Evolutionary conservation across 2,113 vertebrate genomes (phyloP).

Genomic region (Laticauda laticaudata): DNA sequence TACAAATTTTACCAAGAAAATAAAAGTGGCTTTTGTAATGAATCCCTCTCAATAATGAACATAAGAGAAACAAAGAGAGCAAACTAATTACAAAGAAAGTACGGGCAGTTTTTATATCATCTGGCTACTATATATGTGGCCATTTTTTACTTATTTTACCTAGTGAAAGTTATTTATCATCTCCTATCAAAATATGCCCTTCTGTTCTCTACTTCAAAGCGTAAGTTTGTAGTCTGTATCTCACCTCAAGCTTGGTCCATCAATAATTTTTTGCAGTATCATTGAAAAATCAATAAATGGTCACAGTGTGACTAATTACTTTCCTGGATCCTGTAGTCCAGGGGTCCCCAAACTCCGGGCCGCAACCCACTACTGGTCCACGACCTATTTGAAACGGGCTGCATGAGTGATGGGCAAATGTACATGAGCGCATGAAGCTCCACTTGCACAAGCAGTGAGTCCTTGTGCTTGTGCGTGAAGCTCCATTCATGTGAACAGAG

Average conservation of each 20-base stretch:
- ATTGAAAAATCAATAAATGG: neutral
- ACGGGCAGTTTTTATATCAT: neutral
- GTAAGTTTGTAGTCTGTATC: neutral
- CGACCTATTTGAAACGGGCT: too few relatives aligned
- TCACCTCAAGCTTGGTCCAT: neutral
- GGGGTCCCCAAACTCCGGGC: too few relatives aligned
- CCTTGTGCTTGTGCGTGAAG: too few relatives aligned
- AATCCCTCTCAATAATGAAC: neutral
- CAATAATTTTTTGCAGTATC: neutral
- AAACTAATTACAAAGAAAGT: neutral
- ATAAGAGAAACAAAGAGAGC: neutral
- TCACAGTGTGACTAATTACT: neutral
- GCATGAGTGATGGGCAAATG: too few relatives aligned
- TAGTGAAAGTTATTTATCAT: neutral
- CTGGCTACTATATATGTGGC: neutral
- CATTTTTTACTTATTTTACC: neutral
- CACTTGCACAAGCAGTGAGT: too few relatives aligned
- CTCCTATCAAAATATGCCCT: neutral
- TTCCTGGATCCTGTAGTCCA: neutral
- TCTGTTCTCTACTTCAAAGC: neutral
- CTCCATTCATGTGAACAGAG: too few relatives aligned
- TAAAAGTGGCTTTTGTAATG: neutral
- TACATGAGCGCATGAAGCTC: too few relatives aligned
- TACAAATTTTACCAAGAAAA: neutral
- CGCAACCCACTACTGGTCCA: too few relatives aligned